Evolutionary conservation across 2,113 vertebrate genomes (phyloP).

Genomic region (Macquaria ambigua): DNA sequence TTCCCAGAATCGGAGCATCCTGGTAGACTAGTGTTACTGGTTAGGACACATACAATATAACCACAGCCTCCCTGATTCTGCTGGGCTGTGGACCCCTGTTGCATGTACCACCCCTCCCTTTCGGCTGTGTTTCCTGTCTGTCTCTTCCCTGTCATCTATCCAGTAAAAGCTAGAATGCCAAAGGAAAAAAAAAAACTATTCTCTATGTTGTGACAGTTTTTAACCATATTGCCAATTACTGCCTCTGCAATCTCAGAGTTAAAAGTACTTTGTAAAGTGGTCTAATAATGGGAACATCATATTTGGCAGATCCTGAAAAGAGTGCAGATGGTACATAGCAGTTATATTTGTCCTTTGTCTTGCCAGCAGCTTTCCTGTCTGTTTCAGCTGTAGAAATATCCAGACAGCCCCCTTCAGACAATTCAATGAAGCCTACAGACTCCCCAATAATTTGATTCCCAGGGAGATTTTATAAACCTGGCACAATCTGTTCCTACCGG

Average conservation of each 20-base stretch:
- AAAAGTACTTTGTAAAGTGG: conserved; percentile 29
- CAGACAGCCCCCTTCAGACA: conserved; percentile 51
- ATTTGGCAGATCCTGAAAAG: conserved; percentile 52
- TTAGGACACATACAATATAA: not conserved
- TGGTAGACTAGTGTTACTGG: not conserved
- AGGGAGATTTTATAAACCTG: conserved; percentile 51
- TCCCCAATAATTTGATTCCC: conserved; percentile 56
- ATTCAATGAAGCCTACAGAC: conserved; percentile 25
- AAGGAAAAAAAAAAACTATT: not conserved
- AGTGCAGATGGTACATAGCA: conserved; percentile 61
- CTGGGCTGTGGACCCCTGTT: no score
- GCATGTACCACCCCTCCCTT: not conserved
- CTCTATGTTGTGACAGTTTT: conserved; percentile 13
- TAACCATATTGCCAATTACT: not conserved
- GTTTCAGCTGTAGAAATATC: conserved; percentile 42
- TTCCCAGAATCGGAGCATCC: not conserved
- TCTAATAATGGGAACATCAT: conserved; percentile 44
- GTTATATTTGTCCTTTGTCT: conserved; percentile 62
- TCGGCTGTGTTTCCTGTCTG: not conserved
- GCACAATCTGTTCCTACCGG: conserved; percentile 23
- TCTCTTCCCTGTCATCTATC: not conserved
- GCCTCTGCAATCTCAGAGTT: not conserved
- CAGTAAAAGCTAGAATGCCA: not conserved
- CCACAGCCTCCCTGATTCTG: not conserved
- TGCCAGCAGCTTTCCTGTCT: conserved; percentile 54